phyloP scores from a whole-genome alignment of 2,797 vertebrate genomes.

The Mormyrops boulengeri region DNA sequence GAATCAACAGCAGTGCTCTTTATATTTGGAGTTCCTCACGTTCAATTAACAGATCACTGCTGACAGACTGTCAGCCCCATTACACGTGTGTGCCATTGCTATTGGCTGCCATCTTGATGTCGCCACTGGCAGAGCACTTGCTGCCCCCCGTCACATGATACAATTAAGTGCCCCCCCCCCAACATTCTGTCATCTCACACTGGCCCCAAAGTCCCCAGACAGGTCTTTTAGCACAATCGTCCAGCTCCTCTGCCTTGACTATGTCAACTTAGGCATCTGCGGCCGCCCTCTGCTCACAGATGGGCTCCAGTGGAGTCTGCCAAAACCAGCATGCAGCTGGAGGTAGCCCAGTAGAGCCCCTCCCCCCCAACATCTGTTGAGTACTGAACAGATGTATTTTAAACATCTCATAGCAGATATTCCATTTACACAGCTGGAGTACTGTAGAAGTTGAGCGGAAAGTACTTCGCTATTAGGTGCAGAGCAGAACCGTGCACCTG shows the following conservation, averaged over 20 bases:
- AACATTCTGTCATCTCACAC: background rate
- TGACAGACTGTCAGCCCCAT: constrained; percentile 4
- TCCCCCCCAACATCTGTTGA: background rate
- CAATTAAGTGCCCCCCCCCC: background rate
- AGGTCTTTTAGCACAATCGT: background rate
- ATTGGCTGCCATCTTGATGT: background rate
- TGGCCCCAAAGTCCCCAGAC: background rate
- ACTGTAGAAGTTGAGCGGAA: background rate
- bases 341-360: background rate
- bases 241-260: background rate
- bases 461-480: background rate
- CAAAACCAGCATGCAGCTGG: background rate
- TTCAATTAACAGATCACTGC: background rate
- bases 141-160: background rate
- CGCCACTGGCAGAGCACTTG: background rate
- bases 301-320: background rate
- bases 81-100: background rate
- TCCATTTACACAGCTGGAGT: background rate
- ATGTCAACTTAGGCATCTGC: background rate
- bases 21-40: background rate
- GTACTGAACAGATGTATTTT: background rate
- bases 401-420: background rate
- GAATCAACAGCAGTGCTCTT: background rate
- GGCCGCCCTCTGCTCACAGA: background rate
- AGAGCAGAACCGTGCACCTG: background rate